Percentiles rank a stretch among this genome's conserved stretches.
These are phyloP conservation scores for Cirrhinus molitorella DNA, from an alignment of 2,797 vertebrate genomes.

Conservation along the genomic window DNA sequence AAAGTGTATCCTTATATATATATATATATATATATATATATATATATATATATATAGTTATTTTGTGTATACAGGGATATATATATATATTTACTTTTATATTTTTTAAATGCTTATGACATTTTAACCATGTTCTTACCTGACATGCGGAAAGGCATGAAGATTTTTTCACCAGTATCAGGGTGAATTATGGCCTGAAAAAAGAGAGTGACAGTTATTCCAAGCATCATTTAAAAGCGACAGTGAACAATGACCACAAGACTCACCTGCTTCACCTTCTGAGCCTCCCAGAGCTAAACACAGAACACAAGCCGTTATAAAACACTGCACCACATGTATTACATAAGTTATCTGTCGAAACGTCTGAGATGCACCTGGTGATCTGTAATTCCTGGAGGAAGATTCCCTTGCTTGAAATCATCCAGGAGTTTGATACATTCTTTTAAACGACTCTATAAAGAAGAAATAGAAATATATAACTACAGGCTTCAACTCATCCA, in stretches of 20 bases:
- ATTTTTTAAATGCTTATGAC: background rate
- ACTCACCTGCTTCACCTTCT: slow-evolving; percentile 98
- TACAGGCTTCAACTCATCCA: background rate
- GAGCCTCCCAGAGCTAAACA: slow-evolving; percentile 94
- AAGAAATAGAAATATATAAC: slow-evolving; percentile 13
- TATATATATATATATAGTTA: too few species aligned
- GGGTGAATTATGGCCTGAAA: slow-evolving; percentile 96
- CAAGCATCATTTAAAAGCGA: background rate
- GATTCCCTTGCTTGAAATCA: slow-evolving; percentile 87
- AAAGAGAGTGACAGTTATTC: slow-evolving; percentile 51
- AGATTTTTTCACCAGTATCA: slow-evolving; percentile 97
- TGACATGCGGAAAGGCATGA: slow-evolving; percentile 99
- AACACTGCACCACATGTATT: slow-evolving; percentile 9
- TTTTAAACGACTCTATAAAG: slow-evolving; percentile 82
- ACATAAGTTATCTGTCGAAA: background rate
- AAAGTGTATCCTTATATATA: too few species aligned
- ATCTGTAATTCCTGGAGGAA: slow-evolving; percentile 82
- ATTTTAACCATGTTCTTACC: slow-evolving; percentile 76
- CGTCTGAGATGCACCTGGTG: slow-evolving; percentile 67
- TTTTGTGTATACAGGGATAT: background rate
- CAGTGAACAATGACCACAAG: background rate
- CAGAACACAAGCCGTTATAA: background rate
- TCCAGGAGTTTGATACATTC: slow-evolving; percentile 91
- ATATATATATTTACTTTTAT: too few species aligned
- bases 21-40: too few species aligned